Percentiles rank a stretch among this genome's conserved stretches.
Conservation (phyloP, 2,888 invertebrate genomes). For the Mantis religiosa region DNA sequence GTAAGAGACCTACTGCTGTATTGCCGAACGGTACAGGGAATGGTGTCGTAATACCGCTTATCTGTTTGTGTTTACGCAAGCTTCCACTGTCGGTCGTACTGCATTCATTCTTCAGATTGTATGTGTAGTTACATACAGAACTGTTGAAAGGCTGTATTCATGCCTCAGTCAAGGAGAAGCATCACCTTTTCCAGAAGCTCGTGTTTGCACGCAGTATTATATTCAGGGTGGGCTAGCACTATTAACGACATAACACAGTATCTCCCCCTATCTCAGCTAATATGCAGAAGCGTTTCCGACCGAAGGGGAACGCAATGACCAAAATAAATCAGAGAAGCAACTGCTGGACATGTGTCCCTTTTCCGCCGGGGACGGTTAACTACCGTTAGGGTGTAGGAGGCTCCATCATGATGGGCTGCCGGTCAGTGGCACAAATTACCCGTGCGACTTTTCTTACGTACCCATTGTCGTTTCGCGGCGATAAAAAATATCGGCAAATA, state of each 20-base stretch:
- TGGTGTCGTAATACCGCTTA: too few relatives aligned
- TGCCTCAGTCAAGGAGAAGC: too few relatives aligned
- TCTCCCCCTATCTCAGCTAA: neutral
- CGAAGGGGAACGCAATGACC: neutral
- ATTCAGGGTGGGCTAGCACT: neutral
- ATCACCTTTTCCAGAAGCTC: too few relatives aligned
- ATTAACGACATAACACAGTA: neutral
- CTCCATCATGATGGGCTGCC: neutral
- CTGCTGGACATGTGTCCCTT: neutral
- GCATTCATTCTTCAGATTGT: too few relatives aligned
- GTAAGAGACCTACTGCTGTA: too few relatives aligned
- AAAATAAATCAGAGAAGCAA: neutral
- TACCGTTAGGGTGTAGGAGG: neutral
- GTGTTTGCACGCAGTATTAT: neutral
- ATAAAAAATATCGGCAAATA: conserved; percentile 1
- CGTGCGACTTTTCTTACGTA: neutral
- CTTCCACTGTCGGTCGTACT: too few relatives aligned
- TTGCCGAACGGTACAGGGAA: too few relatives aligned
- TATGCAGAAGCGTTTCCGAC: neutral
- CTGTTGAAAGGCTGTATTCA: too few relatives aligned
- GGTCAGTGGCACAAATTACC: conserved; percentile 18
- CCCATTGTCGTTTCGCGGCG: conserved; percentile 13
- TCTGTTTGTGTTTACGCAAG: too few relatives aligned
- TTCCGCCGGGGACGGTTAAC: neutral
- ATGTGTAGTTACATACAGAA: too few relatives aligned